phyloP scores from a whole-genome alignment of 2,888 invertebrate species.

The Thereva nobilitata region DNA sequence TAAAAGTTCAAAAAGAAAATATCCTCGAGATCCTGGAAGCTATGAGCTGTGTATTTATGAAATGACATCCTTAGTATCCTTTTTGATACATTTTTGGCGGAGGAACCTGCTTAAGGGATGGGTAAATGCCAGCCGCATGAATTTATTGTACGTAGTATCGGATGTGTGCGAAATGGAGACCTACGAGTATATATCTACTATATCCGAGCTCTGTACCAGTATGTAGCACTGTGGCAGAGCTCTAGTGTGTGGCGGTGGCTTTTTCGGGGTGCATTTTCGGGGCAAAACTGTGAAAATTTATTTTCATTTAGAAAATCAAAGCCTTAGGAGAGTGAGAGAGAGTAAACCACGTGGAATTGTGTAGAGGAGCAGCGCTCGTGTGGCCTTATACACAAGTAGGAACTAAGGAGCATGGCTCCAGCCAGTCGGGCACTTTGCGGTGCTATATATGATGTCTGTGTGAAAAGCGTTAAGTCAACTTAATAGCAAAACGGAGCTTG shows the following conservation, averaged over 20 bases:
- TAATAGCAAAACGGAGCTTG: neutral
- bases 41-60: slow-evolving; percentile 39
- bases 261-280: slow-evolving; percentile 32
- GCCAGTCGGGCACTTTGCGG: slow-evolving; percentile 41
- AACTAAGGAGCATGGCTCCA: slow-evolving; percentile 37
- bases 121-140: slow-evolving; percentile 36
- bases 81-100: slow-evolving; percentile 33
- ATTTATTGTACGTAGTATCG: slow-evolving; percentile 23
- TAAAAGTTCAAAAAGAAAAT: slow-evolving; percentile 36
- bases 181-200: too few relatives aligned
- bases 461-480: slow-evolving; percentile 19
- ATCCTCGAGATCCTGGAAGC: slow-evolving; percentile 33
- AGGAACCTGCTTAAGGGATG: slow-evolving; percentile 29
- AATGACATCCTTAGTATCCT: slow-evolving; percentile 36
- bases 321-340: slow-evolving; percentile 6
- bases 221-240: too few relatives aligned
- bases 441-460: slow-evolving; percentile 24
- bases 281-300: slow-evolving; percentile 36
- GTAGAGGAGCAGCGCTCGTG: slow-evolving; percentile 21
- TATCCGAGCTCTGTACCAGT: too few relatives aligned
- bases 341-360: slow-evolving; percentile 39
- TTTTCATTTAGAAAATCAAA: slow-evolving; percentile 40
- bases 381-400: slow-evolving; percentile 6
- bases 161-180: slow-evolving; percentile 2
- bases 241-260: slow-evolving; percentile 27